Conservation (phyloP, 2,113 vertebrate genomes). For the Pelecanus crispus region DNA sequence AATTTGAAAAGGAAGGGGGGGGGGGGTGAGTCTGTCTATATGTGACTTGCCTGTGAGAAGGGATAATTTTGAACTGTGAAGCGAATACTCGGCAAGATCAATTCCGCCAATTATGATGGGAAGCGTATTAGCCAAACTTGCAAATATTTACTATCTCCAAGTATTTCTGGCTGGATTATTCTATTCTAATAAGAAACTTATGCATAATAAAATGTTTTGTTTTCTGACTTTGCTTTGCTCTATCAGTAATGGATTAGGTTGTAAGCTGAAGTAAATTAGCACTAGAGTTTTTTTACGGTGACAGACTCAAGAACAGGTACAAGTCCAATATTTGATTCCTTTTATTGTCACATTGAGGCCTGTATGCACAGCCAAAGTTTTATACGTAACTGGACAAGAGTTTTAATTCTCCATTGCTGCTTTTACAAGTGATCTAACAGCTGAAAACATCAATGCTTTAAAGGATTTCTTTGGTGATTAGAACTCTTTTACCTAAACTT, state of each 20-base stretch:
- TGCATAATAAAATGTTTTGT: neutral
- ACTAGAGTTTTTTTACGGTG: neutral
- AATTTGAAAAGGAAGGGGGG: neutral
- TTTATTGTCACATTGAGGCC: neutral
- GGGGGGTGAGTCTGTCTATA: neutral
- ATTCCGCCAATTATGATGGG: constrained; percentile 3
- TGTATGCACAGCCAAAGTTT: neutral
- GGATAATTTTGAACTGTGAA: constrained; percentile 11
- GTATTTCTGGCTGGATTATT: neutral
- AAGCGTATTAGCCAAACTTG: neutral
- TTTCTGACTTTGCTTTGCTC: neutral
- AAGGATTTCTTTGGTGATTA: constrained; percentile 60
- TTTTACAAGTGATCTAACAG: constrained; percentile 15
- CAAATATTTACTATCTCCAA: constrained; percentile 15
- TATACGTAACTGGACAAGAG: neutral
- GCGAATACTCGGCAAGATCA: constrained; percentile 18
- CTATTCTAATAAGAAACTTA: neutral
- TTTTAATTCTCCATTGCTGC: neutral
- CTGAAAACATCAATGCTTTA: constrained; percentile 1
- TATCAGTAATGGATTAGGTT: neutral
- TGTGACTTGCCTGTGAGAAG: neutral
- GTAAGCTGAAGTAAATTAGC: neutral
- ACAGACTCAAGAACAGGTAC: neutral
- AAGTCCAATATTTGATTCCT: neutral
- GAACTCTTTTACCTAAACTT: constrained; percentile 47